phyloP scores from a whole-genome alignment of 2,888 invertebrate genomes.

The Poecilobothrus nobilitatus region DNA sequence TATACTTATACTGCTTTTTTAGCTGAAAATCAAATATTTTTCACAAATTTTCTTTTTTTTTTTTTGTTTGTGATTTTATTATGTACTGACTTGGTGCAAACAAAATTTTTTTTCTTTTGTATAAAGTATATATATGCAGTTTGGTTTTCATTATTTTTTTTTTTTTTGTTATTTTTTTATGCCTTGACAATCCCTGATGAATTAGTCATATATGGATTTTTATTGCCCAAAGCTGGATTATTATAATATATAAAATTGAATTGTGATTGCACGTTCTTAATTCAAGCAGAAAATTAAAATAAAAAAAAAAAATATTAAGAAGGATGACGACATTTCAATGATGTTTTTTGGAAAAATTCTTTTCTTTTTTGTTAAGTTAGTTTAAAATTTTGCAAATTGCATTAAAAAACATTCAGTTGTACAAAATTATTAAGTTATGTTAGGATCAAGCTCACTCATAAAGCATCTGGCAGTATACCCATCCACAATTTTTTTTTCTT shows the following conservation, averaged over 20 bases:
- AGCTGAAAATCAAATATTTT: too few relatives aligned
- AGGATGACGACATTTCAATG: background rate
- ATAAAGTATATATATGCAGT: background rate
- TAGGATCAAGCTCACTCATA: too few relatives aligned
- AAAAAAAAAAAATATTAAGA: too few relatives aligned
- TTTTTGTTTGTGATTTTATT: background rate
- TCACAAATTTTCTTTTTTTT: background rate
- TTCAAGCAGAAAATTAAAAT: background rate
- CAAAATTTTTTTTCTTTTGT: too few relatives aligned
- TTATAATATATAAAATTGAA: background rate
- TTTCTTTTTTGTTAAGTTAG: too few relatives aligned
- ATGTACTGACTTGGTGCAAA: background rate
- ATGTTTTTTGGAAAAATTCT: background rate
- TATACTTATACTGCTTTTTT: background rate
- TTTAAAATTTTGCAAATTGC: too few relatives aligned
- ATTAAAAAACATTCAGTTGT: too few relatives aligned
- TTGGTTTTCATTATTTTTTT: background rate
- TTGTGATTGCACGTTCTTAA: background rate
- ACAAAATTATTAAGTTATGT: too few relatives aligned
- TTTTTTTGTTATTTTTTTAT: background rate
- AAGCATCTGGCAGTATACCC: too few relatives aligned
- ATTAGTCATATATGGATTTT: background rate
- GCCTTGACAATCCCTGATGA: slow-evolving; percentile 1
- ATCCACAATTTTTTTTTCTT: too few relatives aligned
- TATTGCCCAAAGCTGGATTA: background rate